Evolutionary conservation across 2,888 invertebrate species (phyloP).

Genomic region (Platycnemis pennipes): DNA sequence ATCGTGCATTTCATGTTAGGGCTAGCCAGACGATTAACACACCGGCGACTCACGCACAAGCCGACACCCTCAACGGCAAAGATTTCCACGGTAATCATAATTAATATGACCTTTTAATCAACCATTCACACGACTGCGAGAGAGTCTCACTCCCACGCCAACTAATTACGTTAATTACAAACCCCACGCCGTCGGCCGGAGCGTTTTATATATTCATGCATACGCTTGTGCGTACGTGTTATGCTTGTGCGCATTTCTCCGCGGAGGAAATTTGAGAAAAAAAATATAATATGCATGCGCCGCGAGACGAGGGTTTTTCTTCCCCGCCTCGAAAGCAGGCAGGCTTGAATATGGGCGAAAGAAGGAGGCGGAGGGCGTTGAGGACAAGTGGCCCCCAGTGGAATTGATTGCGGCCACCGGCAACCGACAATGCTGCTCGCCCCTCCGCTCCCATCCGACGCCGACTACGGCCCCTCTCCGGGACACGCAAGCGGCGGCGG

Average conservation of each 20-base stretch:
- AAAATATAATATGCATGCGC: not conserved
- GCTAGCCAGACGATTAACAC: not conserved
- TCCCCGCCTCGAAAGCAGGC: not conserved
- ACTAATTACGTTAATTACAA: slow-evolving; percentile 62
- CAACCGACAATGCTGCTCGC: slow-evolving; percentile 22
- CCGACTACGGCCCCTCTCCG: not conserved
- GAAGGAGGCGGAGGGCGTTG: slow-evolving; percentile 24
- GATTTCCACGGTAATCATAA: not conserved
- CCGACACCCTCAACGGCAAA: not conserved
- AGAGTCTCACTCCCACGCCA: not conserved
- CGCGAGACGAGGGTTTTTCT: not conserved
- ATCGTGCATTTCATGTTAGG: not conserved
- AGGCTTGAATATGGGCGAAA: not conserved
- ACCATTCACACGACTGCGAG: not conserved
- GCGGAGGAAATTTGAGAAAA: not conserved
- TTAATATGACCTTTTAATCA: slow-evolving; percentile 12
- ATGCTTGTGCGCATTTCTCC: not conserved
- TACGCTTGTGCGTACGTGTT: not conserved
- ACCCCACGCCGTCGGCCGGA: slow-evolving; percentile 36
- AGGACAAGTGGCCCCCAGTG: slow-evolving; percentile 10
- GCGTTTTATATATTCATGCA: not conserved
- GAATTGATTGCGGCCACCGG: slow-evolving; percentile 51
- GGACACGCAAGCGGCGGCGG: not conserved
- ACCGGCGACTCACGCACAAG: not conserved
- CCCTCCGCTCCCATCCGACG: not conserved